Evolutionary conservation across 2,797 vertebrate species (phyloP), one percentile per base, ranked within the genome.

Genomic region (Phylloscopus collybita): DNA sequence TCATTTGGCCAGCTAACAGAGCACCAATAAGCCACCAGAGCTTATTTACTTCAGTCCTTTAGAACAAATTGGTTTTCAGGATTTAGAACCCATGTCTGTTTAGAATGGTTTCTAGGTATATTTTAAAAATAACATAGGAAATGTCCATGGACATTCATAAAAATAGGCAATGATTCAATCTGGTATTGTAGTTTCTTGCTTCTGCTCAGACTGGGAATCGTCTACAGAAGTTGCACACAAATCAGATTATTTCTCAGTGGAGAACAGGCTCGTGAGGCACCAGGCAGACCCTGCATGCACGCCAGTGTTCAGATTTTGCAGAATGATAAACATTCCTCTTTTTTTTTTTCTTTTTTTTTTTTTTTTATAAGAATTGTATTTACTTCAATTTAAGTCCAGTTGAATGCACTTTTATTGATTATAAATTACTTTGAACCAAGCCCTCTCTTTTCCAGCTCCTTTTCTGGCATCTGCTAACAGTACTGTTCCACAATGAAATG

Each of bases 261-360:
- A 50, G 17, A 67, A 32, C 4, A 29, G 49, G 25, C 20, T 90
- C 17, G 5, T 40, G 57, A 72, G 20, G 16, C 16, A 73, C 25
- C 0, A 0, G 30, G 13, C 34, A 69, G 42, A 66, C 11, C 7
- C 13, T 69, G 42, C 4, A 1, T 50, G 6, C 25, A 26, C 27
- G 47, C 30, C 10, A 59, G 9, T 47, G 25, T 32, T 74, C 50
- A 50, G 59, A 29, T 72, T 87, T 74, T 36, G 13, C 34, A 71
- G 51, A 83, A 70, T 50, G 11, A 19, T 22, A 32, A 78, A 11
- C 19, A 54, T 32, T 90, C 25, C 1, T 3, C 16, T 34, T 32
- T 32, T 8, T 30, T 34, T 27, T 32, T 8, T 30, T 30, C 38
- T 27, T 49, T n/a, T 62, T 34, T 1, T 34, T 34, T 34, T 34